A percentile compares a stretch with the other conserved stretches of the same genome.
These are phyloP conservation scores for Ciconia boyciana DNA, from an alignment of 2,113 vertebrate species.

Conservation along the genomic window DNA sequence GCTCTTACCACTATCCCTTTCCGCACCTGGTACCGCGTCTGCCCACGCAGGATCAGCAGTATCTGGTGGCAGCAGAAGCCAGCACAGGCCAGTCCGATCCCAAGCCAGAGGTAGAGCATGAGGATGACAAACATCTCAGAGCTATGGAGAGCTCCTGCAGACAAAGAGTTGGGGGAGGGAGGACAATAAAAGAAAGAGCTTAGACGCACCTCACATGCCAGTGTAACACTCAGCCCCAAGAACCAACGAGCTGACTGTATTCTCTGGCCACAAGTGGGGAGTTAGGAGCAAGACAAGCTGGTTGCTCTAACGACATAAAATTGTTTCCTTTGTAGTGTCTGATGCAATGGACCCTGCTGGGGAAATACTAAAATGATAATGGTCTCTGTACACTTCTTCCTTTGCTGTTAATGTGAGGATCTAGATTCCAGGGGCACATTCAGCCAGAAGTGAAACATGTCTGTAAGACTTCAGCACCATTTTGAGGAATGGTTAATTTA, in stretches of 20 bases:
- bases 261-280: neutral
- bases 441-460: neutral
- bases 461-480: neutral
- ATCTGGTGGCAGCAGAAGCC: constrained; percentile 98
- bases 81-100: constrained; percentile 91
- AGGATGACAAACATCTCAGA: constrained; percentile 95
- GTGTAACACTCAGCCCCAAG: neutral
- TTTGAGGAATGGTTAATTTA: neutral
- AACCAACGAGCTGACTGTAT: neutral
- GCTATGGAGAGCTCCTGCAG: constrained; percentile 87
- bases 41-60: constrained; percentile 89
- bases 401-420: neutral
- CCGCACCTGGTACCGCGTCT: constrained; percentile 90
- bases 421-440: neutral
- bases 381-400: neutral
- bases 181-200: neutral
- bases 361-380: neutral
- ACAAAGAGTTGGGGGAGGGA: neutral
- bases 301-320: neutral
- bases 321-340: neutral
- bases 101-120: constrained; percentile 98
- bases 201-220: neutral
- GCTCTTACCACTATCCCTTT: constrained; percentile 78
- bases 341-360: neutral
- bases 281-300: neutral